phyloP scores from a whole-genome alignment of 2,888 invertebrate species.

The Dascillus cervinus region DNA sequence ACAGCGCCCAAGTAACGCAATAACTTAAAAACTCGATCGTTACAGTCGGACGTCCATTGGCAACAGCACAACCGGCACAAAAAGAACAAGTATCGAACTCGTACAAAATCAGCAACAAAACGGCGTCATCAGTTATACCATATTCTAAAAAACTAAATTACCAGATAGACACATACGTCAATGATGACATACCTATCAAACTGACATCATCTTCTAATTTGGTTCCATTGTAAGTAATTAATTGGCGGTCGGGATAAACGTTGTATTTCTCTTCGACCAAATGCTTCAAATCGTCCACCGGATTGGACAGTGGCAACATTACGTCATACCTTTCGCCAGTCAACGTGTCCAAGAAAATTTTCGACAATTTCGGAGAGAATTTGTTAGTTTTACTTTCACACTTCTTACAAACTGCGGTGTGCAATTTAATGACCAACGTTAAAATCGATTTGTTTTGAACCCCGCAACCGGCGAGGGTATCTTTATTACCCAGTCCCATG shows the following conservation, averaged over 20 bases:
- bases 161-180: too few species aligned
- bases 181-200: slow-evolving; percentile 2
- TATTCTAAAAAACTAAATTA: slow-evolving; percentile 6
- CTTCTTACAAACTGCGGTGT: slow-evolving; percentile 3
- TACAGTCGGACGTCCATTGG: neutral
- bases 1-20: slow-evolving; percentile 1
- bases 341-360: neutral
- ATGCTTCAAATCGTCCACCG: slow-evolving; percentile 5
- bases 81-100: slow-evolving; percentile 2
- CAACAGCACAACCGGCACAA: slow-evolving; percentile 5
- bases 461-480: slow-evolving; percentile 1
- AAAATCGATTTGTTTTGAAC: slow-evolving; percentile 3
- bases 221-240: slow-evolving; percentile 1
- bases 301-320: slow-evolving; percentile 2
- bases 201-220: slow-evolving; percentile 5
- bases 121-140: neutral
- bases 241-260: slow-evolving; percentile 5
- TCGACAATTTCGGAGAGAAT: neutral
- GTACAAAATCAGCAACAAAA: slow-evolving; percentile 1
- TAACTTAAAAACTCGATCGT: slow-evolving; percentile 1
- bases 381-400: neutral
- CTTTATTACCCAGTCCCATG: neutral
- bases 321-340: neutral
- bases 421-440: slow-evolving; percentile 2
- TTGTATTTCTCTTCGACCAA: slow-evolving; percentile 2